Percentiles rank a stretch among this genome's conserved stretches.
These are phyloP conservation scores for Melieria omissa DNA, from an alignment of 2,888 invertebrate genomes.

Conservation along the genomic window DNA sequence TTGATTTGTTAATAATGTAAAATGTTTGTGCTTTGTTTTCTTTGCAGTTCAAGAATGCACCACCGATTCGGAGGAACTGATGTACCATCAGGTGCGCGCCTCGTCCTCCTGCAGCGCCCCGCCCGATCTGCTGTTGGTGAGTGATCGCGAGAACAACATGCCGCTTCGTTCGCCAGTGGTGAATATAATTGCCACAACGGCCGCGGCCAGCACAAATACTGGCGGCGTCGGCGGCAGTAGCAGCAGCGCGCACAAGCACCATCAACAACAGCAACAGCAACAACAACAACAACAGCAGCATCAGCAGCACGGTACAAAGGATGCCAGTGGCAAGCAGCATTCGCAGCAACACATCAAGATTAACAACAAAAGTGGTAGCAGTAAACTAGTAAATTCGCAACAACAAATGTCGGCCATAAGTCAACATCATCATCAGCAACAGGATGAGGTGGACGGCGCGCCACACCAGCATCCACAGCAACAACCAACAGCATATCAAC, in stretches of 20 bases:
- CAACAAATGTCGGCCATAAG: constrained; percentile 19
- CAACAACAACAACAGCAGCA: constrained; percentile 47
- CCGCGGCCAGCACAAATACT: constrained; percentile 44
- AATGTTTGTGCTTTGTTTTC: not conserved
- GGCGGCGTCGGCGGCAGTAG: constrained; percentile 45
- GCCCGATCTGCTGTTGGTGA: constrained; percentile 72
- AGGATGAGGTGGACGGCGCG: constrained; percentile 42
- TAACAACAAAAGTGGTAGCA: constrained; percentile 42
- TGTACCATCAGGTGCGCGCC: constrained; percentile 71
- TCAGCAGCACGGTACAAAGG: constrained; percentile 51
- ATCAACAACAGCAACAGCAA: constrained; percentile 46
- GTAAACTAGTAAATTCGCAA: constrained; percentile 32
- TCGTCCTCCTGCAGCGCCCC: constrained; percentile 75
- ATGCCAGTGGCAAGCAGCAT: constrained; percentile 39
- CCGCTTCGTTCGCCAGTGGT: constrained; percentile 62
- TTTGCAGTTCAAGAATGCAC: constrained; percentile 75
- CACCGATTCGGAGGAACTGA: constrained; percentile 78
- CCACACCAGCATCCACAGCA: constrained; percentile 41
- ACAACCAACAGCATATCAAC: constrained; percentile 41
- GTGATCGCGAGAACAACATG: constrained; percentile 68
- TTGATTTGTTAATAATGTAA: not conserved
- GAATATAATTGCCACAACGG: constrained; percentile 59
- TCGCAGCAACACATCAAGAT: constrained; percentile 33
- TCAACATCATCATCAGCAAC: constrained; percentile 40
- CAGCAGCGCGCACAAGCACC: constrained; percentile 46